Percentiles rank a stretch among this genome's conserved stretches.
Conservation (phyloP, 2,113 vertebrate genomes). For the Passer domesticus region DNA sequence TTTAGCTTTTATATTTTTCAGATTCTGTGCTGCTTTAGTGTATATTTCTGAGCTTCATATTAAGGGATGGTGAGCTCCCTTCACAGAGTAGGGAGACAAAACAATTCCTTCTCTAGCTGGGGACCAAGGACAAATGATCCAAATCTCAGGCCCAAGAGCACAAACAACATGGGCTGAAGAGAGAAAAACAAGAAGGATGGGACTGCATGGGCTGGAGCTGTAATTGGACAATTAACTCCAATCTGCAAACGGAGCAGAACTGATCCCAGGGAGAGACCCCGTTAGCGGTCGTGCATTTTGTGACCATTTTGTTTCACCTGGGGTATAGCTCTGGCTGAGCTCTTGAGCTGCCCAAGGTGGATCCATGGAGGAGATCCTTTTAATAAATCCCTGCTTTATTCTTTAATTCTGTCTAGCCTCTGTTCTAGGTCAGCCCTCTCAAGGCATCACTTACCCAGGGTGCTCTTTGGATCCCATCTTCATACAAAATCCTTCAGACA, state of each 20-base stretch:
- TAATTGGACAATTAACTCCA: accelerated
- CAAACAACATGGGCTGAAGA: accelerated
- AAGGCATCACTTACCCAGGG: background rate
- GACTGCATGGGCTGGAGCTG: background rate
- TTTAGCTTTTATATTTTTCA: background rate
- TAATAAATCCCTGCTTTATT: background rate
- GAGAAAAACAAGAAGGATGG: background rate
- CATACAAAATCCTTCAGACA: background rate
- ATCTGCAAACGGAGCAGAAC: background rate
- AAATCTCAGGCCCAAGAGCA: background rate
- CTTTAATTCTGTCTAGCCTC: background rate
- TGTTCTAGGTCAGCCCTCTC: background rate
- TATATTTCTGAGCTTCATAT: background rate
- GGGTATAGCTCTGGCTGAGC: background rate
- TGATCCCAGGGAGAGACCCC: accelerated
- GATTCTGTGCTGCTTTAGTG: background rate
- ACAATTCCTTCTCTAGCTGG: background rate
- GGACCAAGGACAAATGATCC: background rate
- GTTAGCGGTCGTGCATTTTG: accelerated
- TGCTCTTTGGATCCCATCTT: background rate
- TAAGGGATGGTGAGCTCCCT: background rate
- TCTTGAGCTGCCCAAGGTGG: background rate
- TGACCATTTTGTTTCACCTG: background rate
- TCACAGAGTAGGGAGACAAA: background rate
- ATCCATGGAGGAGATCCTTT: background rate